A percentile compares a stretch with the other conserved stretches of the same genome.
Evolutionary conservation across 2,797 vertebrate genomes (phyloP).

Genomic region (Halcyon badia): DNA sequence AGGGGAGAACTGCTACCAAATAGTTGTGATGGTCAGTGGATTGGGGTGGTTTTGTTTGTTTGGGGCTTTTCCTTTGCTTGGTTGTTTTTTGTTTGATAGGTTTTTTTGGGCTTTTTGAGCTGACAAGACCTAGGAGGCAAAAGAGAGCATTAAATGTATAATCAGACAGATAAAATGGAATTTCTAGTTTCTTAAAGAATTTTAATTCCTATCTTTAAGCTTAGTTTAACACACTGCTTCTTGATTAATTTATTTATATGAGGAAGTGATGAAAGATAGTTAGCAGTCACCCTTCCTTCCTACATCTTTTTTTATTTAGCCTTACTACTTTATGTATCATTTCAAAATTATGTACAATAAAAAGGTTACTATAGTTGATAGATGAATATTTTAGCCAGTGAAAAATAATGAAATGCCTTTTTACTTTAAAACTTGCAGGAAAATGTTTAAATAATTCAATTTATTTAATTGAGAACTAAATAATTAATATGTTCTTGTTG

Average conservation of each 20-base stretch:
- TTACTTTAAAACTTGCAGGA: neutral
- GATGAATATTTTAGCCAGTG: neutral
- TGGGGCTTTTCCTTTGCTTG: neutral
- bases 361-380: neutral
- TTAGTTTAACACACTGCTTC: neutral
- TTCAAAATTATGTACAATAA: conserved; percentile 17
- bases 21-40: neutral
- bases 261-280: neutral
- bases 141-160: neutral
- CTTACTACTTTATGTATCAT: neutral
- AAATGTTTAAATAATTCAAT: conserved; percentile 55
- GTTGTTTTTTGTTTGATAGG: neutral
- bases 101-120: neutral
- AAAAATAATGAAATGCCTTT: conserved; percentile 12
- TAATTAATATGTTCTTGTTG: conserved; percentile 40
- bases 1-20: neutral
- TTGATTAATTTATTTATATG: neutral
- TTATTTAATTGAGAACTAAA: conserved; percentile 55
- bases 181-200: neutral
- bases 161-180: neutral
- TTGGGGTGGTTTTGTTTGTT: neutral
- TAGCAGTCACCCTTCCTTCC: neutral
- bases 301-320: neutral
- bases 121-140: neutral
- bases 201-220: neutral